Evolutionary conservation across 2,113 vertebrate genomes (phyloP).

Genomic region (Dascyllus trimaculatus): DNA sequence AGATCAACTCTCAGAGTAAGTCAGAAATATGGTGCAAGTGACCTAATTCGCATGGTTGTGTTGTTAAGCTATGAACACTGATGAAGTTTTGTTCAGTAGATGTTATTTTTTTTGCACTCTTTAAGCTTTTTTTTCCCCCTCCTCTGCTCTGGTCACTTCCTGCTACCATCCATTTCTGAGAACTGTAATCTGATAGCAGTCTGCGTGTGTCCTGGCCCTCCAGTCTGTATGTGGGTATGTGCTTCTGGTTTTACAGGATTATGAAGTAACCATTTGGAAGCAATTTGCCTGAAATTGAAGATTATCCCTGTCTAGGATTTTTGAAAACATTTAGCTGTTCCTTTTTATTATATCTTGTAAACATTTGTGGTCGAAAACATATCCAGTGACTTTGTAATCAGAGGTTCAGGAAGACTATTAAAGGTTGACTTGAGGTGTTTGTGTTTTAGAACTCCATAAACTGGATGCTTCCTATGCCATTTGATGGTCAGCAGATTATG

Average conservation of each 20-base stretch:
- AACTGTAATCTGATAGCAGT: conserved; percentile 79
- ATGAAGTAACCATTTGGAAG: conserved; percentile 68
- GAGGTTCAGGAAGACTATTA: conserved; percentile 2
- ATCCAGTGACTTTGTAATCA: conserved; percentile 37
- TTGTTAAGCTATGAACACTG: background rate
- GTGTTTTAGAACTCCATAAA: background rate
- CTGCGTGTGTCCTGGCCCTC: conserved; percentile 67
- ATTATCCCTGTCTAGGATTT: conserved; percentile 59
- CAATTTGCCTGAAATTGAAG: conserved; percentile 67
- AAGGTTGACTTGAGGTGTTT: background rate
- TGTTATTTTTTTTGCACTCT: conserved; percentile 37
- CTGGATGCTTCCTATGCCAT: background rate
- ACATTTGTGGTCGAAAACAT: conserved; percentile 45
- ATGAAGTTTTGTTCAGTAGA: conserved; percentile 4
- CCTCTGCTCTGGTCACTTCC: conserved; percentile 69
- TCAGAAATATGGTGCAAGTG: background rate
- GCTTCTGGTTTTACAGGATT: conserved; percentile 74
- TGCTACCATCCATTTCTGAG: conserved; percentile 74
- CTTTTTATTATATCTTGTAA: conserved; percentile 63
- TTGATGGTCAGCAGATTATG: conserved; percentile 1
- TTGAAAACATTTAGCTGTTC: conserved; percentile 49
- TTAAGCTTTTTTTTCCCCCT: conserved; percentile 48
- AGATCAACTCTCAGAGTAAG: background rate
- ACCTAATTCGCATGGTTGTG: background rate
- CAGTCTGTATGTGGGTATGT: conserved; percentile 58